Base-by-base conservation (phyloP, 2,888 invertebrate genomes). In the Quadroppia sp. region DNA sequence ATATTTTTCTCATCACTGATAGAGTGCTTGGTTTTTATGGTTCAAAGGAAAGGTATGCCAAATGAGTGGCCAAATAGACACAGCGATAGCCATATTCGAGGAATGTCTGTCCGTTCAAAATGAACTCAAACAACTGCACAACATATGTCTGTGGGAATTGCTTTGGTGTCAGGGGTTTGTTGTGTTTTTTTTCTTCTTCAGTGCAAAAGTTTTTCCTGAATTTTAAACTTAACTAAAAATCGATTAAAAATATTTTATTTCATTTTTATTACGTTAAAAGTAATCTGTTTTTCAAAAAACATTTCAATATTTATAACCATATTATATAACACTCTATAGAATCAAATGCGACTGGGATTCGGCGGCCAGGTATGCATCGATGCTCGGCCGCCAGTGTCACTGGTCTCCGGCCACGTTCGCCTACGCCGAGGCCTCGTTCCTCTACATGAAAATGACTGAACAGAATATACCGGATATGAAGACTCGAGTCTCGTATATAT, bases 371-470 rank as follows among this genome's bases (percentile, higher is more conserved):
- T 92, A 88, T 82, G 90, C 92, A 0, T 86, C 86, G 71, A 85
- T 85, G 72, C 84, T 96, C 71, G 84, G 89, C 1, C 86, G 88
- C 72, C 88, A 90, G 78, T 94, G 92, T 80, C 87, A 89, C 72
- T 98, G 97, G 97, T 96, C 95, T 1, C 87, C 88, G 73, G 91
- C 94, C 1, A 90, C 94, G 71, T 96, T 96, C 82, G 88, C 89
- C 67, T 98, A 96, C 83, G 90, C 92, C 79, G 89, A 90, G 80
- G 94, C 93, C 1, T 88, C 89, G 0, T 88, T 93, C 80, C 85
- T 94, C 81, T 84, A 90, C 77, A 91, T 92, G 88, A 85, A 88
- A 76, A 83, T 83, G 53, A 86, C 86, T 13, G 84, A 78, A 64
- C 75, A 69, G 1, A 74, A 73, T 67, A 50, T 20, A n/a, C 56